Base-by-base conservation (phyloP, 2,888 invertebrate genomes). In the Agriopis aurantiaria region DNA sequence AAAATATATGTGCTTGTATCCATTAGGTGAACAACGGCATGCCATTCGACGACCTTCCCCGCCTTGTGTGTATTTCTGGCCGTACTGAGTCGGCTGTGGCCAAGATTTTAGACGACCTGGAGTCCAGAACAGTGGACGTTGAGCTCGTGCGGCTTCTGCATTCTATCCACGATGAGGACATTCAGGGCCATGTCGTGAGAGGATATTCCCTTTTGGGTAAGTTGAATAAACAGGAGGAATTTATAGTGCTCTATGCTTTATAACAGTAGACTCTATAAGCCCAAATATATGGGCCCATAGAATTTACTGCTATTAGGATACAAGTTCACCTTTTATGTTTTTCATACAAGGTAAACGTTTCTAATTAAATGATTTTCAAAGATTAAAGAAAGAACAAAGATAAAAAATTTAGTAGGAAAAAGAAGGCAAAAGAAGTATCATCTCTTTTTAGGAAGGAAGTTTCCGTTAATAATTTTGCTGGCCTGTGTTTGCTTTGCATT, bases 61-160 rank as follows among this genome's bases (percentile, higher is more conserved):
- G 98, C 64, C 88, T 99, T 58, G 95, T 97, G 8, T 95, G 96
- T 58, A 96, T 95, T 71, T 97, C 97, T 52, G 98, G 98, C 0
- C 95, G 99, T 64, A 97, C 97, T 0, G 96, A 97, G 81, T 96
- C 97, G 63, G 96, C 97, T 0, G 95, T 98, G 0, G 95, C 95
- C 52, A 88, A 86, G 61, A 91, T 98, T 70, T 87, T 97, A 8
- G 93, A 96, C 71, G 95, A 96, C 62, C 86, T 97, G 41, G 95
- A 95, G 76, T 95, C 93, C 8, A 95, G 93, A 76, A 95, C 95
- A 0, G 86, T 96, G 0, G 96, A 97, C 81, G 92, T 91, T 0
- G 97, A 97, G 77, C 94, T 95, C 52, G 85, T 96, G 40, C 92
- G 95, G 23, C 88, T 97, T 0, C 85, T 96, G 55, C 96, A 96